Percentiles rank a stretch among this genome's conserved stretches.
phyloP scores from a whole-genome alignment of 2,113 vertebrate species.

The Cyrtonyx montezumae region DNA sequence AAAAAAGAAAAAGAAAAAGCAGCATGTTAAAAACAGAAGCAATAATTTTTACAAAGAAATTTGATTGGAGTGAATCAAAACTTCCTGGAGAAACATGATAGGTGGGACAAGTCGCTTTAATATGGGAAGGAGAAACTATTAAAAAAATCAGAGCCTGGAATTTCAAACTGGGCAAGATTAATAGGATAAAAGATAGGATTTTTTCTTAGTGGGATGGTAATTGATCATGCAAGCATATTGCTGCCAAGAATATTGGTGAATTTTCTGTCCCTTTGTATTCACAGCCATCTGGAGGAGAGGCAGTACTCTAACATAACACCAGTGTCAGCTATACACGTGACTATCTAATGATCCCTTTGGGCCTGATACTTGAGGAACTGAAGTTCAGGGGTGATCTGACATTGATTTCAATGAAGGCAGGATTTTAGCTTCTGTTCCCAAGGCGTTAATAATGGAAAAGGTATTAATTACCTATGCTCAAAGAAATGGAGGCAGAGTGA shows the following conservation, averaged over 20 bases:
- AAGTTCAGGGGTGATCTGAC: not conserved
- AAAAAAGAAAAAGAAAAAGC: not conserved
- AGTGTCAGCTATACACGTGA: constrained; percentile 10
- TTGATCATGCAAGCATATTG: not conserved
- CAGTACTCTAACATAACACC: constrained; percentile 31
- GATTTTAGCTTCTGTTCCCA: constrained; percentile 54
- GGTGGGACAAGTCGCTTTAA: not conserved
- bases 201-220: not conserved
- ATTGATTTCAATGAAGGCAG: not conserved
- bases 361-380: constrained; percentile 7
- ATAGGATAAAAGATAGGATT: not conserved
- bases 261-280: constrained; percentile 30
- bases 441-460: constrained; percentile 67
- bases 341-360: constrained; percentile 1
- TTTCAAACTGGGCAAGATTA: not conserved
- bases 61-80: not conserved
- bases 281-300: constrained; percentile 53
- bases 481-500: not conserved
- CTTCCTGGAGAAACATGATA: not conserved
- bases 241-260: not conserved
- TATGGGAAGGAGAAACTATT: not conserved
- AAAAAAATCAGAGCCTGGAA: not conserved
- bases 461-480: constrained; percentile 57
- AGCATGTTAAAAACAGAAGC: not conserved
- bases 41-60: not conserved